Percentiles rank a stretch among this genome's conserved stretches.
These are phyloP conservation scores for Alaudala cheleensis DNA, from an alignment of 2,113 vertebrate genomes.

Conservation along the genomic window DNA sequence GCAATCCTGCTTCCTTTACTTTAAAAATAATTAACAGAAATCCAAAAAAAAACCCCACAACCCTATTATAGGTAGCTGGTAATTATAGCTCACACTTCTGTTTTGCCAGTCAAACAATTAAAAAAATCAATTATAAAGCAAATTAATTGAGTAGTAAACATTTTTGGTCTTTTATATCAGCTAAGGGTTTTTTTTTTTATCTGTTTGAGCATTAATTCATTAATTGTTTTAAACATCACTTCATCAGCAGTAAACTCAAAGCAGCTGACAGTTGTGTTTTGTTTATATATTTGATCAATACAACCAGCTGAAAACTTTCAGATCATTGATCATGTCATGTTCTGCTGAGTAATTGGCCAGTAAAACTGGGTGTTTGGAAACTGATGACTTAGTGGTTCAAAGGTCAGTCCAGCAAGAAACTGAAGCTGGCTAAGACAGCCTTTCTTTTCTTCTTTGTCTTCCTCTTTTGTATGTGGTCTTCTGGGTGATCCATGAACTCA, in stretches of 20 bases:
- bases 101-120: slow-evolving; percentile 71
- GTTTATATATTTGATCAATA: slow-evolving; percentile 75
- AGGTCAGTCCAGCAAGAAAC: slow-evolving; percentile 55
- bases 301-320: slow-evolving; percentile 68
- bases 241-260: slow-evolving; percentile 66
- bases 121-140: slow-evolving; percentile 74
- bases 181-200: slow-evolving; percentile 61
- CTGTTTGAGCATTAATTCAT: slow-evolving; percentile 63
- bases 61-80: neutral
- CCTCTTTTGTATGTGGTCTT: neutral
- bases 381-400: slow-evolving; percentile 70
- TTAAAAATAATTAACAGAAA: slow-evolving; percentile 22
- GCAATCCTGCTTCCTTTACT: slow-evolving; percentile 14
- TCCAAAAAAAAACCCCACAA: neutral
- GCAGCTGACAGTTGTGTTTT: slow-evolving; percentile 76
- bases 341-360: slow-evolving; percentile 73
- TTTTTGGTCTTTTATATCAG: slow-evolving; percentile 71
- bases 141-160: slow-evolving; percentile 73
- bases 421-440: slow-evolving; percentile 29
- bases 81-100: slow-evolving; percentile 63
- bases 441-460: slow-evolving; percentile 45
- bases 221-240: slow-evolving; percentile 76
- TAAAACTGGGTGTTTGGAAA: slow-evolving; percentile 68
- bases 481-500: neutral
- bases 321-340: slow-evolving; percentile 74